Base-by-base conservation (phyloP, 92 coral and sea anemone genomes). In the Epizoanthus stellaris region DNA sequence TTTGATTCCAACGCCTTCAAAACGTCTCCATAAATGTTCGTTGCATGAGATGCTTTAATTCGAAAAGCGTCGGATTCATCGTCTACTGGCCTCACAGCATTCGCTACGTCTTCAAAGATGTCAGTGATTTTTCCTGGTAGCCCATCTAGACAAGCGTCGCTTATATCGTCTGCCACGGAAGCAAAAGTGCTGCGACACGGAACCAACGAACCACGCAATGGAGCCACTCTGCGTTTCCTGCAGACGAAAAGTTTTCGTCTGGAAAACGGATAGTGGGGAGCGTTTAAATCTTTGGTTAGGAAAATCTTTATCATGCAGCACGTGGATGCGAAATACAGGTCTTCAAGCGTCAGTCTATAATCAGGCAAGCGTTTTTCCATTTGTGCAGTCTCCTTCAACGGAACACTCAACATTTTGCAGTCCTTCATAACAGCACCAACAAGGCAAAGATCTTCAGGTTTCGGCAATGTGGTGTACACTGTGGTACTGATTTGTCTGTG, bases 251-350 rank as follows among this genome's bases (percentile, higher is more conserved):
- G 45, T 19, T 79, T 79, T 21, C 30, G 72, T 64, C 56, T 9
- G 56, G 10, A 6, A 49, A 49, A 6, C 11, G 54, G 54, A 15
- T n/a, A 19, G 57, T 19, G 21, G 43, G 38, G 45, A 52, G 40
- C 39, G 23, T 77, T 43, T 9, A 13, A 39, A 9, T 63, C 15
- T 61, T 16, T 43, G 19, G 20, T 4, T 73, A 79, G 72, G 14
- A 79, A 62, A 25, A 12, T 43, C 4, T 64, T 64, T 20, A 79
- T 62, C 73, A 42, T 79, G 57, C 73, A 45, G 61, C 73, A 61
- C 25, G 83, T 79, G 47, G 83, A 79, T 13, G 60, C 71, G 4
- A 79, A 79, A 30, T 79, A 79, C 16, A 79, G 58, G 9, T 79
- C 83, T 40, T 79, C 70, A 25, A 79, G 72, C 9, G 73, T 79